Percentiles rank a stretch among this genome's conserved stretches.
phyloP scores from a whole-genome alignment of 2,888 invertebrate species.

The Sphaeridia pumilis region DNA sequence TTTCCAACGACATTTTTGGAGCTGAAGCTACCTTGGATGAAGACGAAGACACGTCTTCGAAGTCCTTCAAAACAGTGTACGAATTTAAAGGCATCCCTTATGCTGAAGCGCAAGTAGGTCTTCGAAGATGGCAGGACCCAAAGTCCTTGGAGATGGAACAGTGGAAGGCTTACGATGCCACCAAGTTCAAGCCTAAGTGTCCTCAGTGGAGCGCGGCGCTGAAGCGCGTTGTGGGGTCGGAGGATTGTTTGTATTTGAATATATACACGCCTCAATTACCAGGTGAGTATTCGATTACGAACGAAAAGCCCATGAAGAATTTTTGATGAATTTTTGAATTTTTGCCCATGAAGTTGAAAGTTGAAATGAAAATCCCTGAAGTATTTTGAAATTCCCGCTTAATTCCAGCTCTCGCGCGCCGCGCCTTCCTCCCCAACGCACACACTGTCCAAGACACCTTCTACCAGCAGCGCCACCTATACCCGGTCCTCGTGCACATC shows the following conservation, averaged over 20 bases:
- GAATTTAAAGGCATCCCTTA: conserved; percentile 31
- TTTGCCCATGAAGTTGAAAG: not conserved
- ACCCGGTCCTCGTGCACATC: conserved; percentile 25
- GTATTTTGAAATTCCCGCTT: not conserved
- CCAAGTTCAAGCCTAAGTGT: conserved; percentile 29
- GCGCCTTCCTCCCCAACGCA: conserved; percentile 11
- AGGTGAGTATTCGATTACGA: conserved; percentile 15
- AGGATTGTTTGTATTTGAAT: conserved; percentile 32
- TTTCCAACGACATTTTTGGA: not conserved
- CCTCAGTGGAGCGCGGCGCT: conserved; percentile 29
- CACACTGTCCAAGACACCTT: conserved; percentile 14
- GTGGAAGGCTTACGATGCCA: conserved; percentile 21
- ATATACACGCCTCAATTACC: conserved; percentile 33
- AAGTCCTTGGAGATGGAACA: conserved; percentile 15
- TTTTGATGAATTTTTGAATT: too few species aligned
- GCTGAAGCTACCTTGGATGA: not conserved
- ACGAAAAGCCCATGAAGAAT: too few species aligned
- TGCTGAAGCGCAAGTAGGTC: conserved; percentile 18
- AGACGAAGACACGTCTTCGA: conserved; percentile 18
- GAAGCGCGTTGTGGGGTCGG: conserved; percentile 23
- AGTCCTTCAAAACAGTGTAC: conserved; percentile 18
- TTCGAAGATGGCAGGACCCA: conserved; percentile 19
- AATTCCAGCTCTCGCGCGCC: conserved; percentile 3
- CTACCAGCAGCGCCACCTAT: conserved; percentile 12
- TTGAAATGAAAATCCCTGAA: not conserved